Evolutionary conservation across 2,113 vertebrate genomes (phyloP).

Genomic region (Neogobius melanostomus): DNA sequence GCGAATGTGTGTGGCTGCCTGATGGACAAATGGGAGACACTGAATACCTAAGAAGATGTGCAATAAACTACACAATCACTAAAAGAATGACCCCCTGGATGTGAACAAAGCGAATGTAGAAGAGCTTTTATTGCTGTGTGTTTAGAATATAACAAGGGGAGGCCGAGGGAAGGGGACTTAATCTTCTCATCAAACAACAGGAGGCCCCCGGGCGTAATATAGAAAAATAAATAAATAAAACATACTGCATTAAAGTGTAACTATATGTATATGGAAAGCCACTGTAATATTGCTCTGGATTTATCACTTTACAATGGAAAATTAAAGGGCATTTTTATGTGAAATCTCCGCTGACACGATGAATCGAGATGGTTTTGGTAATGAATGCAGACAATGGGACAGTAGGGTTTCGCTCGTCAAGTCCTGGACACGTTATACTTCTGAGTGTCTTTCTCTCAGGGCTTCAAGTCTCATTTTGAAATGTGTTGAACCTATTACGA

Average conservation of each 20-base stretch:
- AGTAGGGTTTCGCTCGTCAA: constrained; percentile 35
- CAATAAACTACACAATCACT: constrained; percentile 27
- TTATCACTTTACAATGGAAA: constrained; percentile 47
- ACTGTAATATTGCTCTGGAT: constrained; percentile 45
- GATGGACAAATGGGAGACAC: neutral
- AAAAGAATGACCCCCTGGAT: constrained; percentile 64
- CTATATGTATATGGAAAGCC: constrained; percentile 51
- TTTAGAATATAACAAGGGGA: constrained; percentile 14
- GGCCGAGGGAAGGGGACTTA: constrained; percentile 15
- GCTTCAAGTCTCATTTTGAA: constrained; percentile 60
- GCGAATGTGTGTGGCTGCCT: constrained; percentile 11
- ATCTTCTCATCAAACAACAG: constrained; percentile 16
- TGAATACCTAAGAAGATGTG: constrained; percentile 14
- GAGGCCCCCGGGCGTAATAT: constrained; percentile 14
- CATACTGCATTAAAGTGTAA: constrained; percentile 36
- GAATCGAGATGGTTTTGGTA: constrained; percentile 19
- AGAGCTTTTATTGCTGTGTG: constrained; percentile 40
- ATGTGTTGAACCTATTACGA: constrained; percentile 34
- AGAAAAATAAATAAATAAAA: neutral
- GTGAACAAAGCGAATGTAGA: constrained; percentile 65
- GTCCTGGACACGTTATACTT: constrained; percentile 49
- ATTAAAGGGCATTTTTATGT: constrained; percentile 69
- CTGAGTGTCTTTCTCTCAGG: constrained; percentile 71
- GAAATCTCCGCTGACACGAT: constrained; percentile 31
- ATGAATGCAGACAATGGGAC: constrained; percentile 7